Base-by-base conservation (phyloP, 2,113 vertebrate species). In the Panthera tigris region DNA sequence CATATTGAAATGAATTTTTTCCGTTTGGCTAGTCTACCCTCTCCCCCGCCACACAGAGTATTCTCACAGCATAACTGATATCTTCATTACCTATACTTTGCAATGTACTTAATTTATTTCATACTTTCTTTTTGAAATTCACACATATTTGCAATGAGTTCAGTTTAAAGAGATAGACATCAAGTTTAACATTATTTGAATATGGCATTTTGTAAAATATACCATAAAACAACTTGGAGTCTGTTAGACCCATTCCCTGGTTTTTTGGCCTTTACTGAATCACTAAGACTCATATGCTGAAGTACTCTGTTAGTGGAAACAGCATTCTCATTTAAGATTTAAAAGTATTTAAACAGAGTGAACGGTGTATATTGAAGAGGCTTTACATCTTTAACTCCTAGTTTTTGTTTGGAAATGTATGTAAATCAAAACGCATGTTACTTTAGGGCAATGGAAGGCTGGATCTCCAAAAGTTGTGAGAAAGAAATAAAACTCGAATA, bases 321-420 rank as follows among this genome's bases (percentile, higher is more conserved):
- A 33, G 73, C 41, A 65, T 88, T 86, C 41, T 83, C n/a, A 50
- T 87, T 61, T 45, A 36, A 91, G 29, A 74, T 50, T 55, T 82
- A 82, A 9, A 96, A 91, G 82, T 81, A 82, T 66, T 55, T 91
- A 65, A 94, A 87, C 23, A 87, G 33, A 88, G 36, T 21, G 91
- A 74, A 29, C 48, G 11, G 27, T n/a, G 29, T 48, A 39, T 45
- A 41, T 71, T 71, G 4, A 69, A 87, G 36, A 74, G 45, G 8
- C 41, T 94, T 90, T 85, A 73, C n/a, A 65, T 96, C 13, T 86
- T 65, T 91, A 73, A 73, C 29, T 66, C 55, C 16, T 1, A 63
- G 29, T 45, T 73, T 13, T 80, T 73, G 39, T 71, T 90, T 65
- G 52, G 31, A n/a, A 45, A 57, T 63, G 7, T 9, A 8, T 52